Base-by-base conservation (phyloP, 2,113 vertebrate species). In the Chlamydotis undulata region DNA sequence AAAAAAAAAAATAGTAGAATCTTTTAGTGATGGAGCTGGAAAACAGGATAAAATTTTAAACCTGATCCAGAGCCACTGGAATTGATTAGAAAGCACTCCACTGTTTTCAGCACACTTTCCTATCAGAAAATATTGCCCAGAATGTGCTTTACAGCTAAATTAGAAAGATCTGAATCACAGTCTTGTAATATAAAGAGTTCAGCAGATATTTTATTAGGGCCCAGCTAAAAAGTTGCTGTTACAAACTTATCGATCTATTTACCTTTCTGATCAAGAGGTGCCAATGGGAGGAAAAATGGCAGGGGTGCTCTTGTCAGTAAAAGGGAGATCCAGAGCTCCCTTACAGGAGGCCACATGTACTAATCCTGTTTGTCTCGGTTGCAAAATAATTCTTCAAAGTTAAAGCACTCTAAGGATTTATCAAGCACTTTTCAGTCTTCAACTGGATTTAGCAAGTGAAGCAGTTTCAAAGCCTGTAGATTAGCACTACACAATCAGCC, bases 401-500 rank as follows among this genome's bases (percentile, higher is more conserved):
- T 93, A 91, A 97, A 90, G 47, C 71, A 69, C 78, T 87, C 82
- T 19, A 53, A 56, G 94, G 92, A 92, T 91, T 93, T 92, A 93
- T 67, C 70, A 81, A 69, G 73, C 63, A 83, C 88, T 96, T 96
- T 87, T 89, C 93, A 95, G 82, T 78, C 83, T 89, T 90, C 95
- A 78, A 3, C 90, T 88, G 88, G 89, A 95, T 96, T 97, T 95
- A 94, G 93, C 63, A 60, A 82, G 84, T 59, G 87, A 73, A 94
- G 82, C 87, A 67, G 68, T 78, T 96, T 68, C 92, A 89, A 91
- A 96, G 74, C 41, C 55, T 64, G 88, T 78, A 95, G 96, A 96
- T 96, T 96, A 97, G 89, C 29, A 25, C 55, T 50, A 90, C 90
- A 93, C 95, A 90, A 89, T 80, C 90, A 64, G 93, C 57, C 92